Conservation (phyloP, 2,797 vertebrate species). For the Chiroxiphia lanceolata region DNA sequence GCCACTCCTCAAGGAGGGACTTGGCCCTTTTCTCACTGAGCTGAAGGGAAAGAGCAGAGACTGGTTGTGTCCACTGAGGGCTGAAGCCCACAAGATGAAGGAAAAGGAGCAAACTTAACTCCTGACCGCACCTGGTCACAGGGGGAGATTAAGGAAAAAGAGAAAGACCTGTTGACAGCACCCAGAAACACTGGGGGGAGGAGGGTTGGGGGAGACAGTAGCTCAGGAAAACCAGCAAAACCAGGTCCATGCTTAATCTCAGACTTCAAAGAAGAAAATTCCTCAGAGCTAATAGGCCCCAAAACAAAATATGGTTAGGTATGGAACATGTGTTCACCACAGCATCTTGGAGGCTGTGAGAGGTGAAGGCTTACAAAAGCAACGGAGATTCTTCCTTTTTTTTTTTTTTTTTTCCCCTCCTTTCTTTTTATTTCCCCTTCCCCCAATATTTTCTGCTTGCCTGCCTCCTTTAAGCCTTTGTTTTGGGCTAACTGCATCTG, state of each 20-base stretch:
- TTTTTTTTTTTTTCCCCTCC: too few relatives aligned
- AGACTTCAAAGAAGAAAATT: constrained; percentile 53
- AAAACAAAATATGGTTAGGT: constrained; percentile 51
- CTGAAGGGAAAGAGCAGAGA: not conserved
- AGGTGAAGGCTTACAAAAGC: not conserved
- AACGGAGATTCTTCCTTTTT: not conserved
- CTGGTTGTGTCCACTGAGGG: fast-evolving
- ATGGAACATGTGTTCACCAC: constrained; percentile 59
- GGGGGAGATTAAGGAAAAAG: not conserved
- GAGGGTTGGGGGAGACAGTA: not conserved
- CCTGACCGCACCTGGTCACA: not conserved
- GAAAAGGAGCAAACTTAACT: not conserved
- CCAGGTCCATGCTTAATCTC: not conserved
- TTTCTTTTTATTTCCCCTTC: not conserved
- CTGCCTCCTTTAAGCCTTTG: constrained; percentile 2
- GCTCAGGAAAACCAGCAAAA: not conserved
- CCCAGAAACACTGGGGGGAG: not conserved
- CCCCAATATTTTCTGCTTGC: not conserved
- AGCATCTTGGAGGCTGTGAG: not conserved
- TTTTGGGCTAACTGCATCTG: not conserved
- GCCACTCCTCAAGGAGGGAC: not conserved
- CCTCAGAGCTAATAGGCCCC: constrained; percentile 35
- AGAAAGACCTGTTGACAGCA: not conserved
- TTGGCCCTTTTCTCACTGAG: not conserved
- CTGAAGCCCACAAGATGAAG: not conserved